phyloP scores from a whole-genome alignment of 2,888 invertebrate species.

The Rhopalosiphum nymphaeae region DNA sequence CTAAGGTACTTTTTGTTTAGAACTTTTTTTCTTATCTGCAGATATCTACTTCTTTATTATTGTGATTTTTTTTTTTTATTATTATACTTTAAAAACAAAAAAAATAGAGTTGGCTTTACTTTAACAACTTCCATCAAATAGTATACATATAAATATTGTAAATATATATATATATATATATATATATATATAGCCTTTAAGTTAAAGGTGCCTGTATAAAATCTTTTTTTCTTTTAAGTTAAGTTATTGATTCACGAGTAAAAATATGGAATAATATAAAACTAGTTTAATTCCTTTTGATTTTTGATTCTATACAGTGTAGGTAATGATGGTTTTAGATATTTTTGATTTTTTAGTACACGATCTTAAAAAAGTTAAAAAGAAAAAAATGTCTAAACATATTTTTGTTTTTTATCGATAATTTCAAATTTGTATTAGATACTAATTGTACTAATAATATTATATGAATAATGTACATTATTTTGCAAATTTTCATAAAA shows the following conservation, averaged over 20 bases:
- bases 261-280: not conserved
- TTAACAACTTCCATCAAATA: not conserved
- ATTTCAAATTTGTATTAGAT: not conserved
- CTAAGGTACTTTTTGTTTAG: conserved; percentile 15
- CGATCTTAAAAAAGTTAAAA: not conserved
- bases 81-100: conserved; percentile 30
- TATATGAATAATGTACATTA: not conserved
- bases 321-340: not conserved
- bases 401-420: not conserved
- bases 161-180: too few species aligned
- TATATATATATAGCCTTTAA: not conserved
- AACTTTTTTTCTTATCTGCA: conserved; percentile 16
- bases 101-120: not conserved
- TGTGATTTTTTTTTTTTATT: conserved; percentile 7
- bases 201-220: not conserved
- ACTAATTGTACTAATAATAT: not conserved
- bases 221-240: not conserved
- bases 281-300: conserved; percentile 15
- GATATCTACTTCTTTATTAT: conserved; percentile 6
- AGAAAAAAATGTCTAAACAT: not conserved
- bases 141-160: not conserved
- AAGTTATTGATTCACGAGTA: not conserved
- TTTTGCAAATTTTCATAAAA: too few species aligned
- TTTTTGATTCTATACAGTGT: not conserved
- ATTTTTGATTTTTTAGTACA: not conserved